Evolutionary conservation across 2,797 vertebrate genomes (phyloP), one percentile per base, ranked within the genome.

Genomic region (Myripristis jacobus): DNA sequence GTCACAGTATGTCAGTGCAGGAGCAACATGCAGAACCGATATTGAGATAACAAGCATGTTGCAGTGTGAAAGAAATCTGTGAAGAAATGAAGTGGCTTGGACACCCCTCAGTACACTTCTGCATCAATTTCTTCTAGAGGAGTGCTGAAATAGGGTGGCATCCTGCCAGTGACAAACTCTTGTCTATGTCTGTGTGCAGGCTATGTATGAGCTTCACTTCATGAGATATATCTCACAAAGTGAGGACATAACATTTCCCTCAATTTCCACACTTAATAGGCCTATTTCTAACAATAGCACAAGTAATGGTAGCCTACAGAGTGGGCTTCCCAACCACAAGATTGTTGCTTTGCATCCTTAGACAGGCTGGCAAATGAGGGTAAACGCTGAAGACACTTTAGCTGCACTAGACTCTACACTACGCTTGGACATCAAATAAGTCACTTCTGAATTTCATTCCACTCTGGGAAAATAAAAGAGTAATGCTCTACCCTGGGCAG

Each of bases 21-120:
- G 53, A 16, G 60, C 79, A 82, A 87, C 84, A 84, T 69, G 84
- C 72, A 31, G 54, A 19, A 3, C 31, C 18, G 27, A 87, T 83
- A 89, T 89, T 59, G 82, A 61, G 75, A 87, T 92, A 92, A 92
- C 83, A 90, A 90, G 86, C 79, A 62, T 70, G 76, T 66, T 83
- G 71, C 77, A 77, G 16, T 15, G 2, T 48, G 25, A 29, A 41
- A 67, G 58, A 53, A 64, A 66, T 44, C 60, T 46, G 68, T n/a
- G 47, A 59, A 67, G 67, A 65, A 74, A 66, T 51, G 38, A 74
- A 84, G 66, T 3, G 13, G 56, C 69, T 73, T 53, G 52, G 87
- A 87, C 70, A 79, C 55, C 73, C 64, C 70, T 90, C 81, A 66
- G 51, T 75, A 73, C 51, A 83, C 65, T 51, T 82, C 71, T 83